Conservation (phyloP, 2,888 invertebrate genomes). For the Agonopterix arenella region DNA sequence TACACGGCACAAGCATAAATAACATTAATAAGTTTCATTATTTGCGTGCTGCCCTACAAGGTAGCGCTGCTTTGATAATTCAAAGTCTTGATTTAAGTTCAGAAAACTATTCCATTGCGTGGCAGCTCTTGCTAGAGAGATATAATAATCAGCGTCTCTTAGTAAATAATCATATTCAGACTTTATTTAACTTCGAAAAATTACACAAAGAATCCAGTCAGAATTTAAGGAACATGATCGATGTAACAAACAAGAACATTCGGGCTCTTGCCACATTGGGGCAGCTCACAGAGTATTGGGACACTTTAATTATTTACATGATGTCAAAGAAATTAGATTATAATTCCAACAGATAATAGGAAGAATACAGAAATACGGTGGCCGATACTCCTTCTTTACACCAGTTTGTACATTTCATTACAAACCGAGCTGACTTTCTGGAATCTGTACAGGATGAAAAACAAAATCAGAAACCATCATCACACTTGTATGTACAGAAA, state of each 20-base stretch:
- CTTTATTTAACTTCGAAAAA: constrained; percentile 6
- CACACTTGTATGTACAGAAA: too few relatives aligned
- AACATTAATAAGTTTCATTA: too few relatives aligned
- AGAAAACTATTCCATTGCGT: constrained; percentile 1
- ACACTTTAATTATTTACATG: constrained; percentile 15
- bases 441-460: too few relatives aligned
- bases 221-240: constrained; percentile 6
- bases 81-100: not conserved
- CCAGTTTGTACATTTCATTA: too few relatives aligned
- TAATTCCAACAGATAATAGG: constrained; percentile 14
- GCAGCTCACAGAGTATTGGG: too few relatives aligned
- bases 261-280: constrained; percentile 19
- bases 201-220: constrained; percentile 3
- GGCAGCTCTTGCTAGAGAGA: constrained; percentile 6
- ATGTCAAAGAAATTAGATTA: constrained; percentile 13
- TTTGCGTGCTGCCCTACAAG: not conserved
- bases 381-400: constrained; percentile 6
- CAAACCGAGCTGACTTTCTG: too few relatives aligned
- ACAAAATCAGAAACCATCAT: too few relatives aligned
- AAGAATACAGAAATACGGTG: constrained; percentile 6
- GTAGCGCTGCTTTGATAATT: not conserved
- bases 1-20: too few relatives aligned
- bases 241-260: constrained; percentile 17
- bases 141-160: constrained; percentile 7
- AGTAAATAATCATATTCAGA: constrained; percentile 8